Evolutionary conservation across 2,797 vertebrate species (phyloP).

Genomic region (Platalea minor): DNA sequence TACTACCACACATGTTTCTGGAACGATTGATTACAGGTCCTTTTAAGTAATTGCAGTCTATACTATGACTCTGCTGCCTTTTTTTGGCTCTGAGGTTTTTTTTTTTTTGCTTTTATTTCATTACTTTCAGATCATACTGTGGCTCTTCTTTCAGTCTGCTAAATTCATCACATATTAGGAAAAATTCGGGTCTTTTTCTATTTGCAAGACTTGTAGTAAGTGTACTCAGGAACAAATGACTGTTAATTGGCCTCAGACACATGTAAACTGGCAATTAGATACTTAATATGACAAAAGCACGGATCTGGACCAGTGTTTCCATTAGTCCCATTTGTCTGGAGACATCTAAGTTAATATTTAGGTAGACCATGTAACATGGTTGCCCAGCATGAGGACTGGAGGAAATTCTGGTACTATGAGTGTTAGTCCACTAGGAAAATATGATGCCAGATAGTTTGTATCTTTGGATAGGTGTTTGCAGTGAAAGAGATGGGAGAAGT

Average conservation of each 20-base stretch:
- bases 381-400: background rate
- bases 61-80: background rate
- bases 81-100: background rate
- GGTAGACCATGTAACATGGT: rapidly evolving
- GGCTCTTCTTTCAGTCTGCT: background rate
- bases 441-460: background rate
- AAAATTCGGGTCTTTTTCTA: background rate
- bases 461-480: background rate
- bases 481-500: background rate
- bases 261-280: background rate
- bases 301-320: background rate
- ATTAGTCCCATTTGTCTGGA: background rate
- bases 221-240: background rate
- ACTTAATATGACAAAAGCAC: background rate
- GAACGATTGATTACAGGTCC: rapidly evolving
- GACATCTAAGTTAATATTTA: background rate
- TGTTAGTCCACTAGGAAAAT: background rate
- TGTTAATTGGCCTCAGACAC: background rate
- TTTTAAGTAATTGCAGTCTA: background rate
- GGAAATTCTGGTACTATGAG: background rate
- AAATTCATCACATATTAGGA: background rate
- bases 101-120: background rate
- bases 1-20: background rate
- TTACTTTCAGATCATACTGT: background rate
- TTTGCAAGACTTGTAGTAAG: background rate